Percentiles rank a stretch among this genome's conserved stretches.
Evolutionary conservation across 37 sponge, comb jelly and placozoan genomes (phyloP).

Genomic region (Axinella damicornis): DNA sequence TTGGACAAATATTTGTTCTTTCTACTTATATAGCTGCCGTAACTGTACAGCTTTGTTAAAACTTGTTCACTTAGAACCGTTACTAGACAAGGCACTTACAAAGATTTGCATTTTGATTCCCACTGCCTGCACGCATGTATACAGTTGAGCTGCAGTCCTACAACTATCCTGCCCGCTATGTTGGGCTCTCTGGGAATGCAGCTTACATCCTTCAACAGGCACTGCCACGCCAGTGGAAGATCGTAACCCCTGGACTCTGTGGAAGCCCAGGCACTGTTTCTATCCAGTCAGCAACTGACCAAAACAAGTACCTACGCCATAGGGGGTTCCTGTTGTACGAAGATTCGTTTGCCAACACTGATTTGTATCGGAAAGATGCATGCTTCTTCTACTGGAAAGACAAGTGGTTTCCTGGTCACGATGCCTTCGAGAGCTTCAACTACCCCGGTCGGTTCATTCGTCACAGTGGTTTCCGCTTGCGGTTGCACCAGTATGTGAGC

Average conservation of each 20-base stretch:
- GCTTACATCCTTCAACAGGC: neutral
- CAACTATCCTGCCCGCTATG: neutral
- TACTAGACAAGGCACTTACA: too few species aligned
- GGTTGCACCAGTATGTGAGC: neutral
- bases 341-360: neutral
- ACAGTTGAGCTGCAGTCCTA: slow-evolving; percentile 9
- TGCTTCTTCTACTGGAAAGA: neutral
- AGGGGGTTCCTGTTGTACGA: neutral
- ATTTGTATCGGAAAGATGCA: neutral
- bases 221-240: neutral
- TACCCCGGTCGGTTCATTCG: neutral
- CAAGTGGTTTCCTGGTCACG: slow-evolving; percentile 1
- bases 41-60: too few species aligned
- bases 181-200: neutral
- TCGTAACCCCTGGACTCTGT: neutral
- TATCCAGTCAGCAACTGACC: neutral
- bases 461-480: neutral
- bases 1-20: too few species aligned
- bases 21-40: too few species aligned
- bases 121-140: too few species aligned
- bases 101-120: neutral
- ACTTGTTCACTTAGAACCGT: too few species aligned
- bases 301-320: neutral
- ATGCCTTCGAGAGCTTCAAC: neutral
- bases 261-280: neutral